phyloP scores from a whole-genome alignment of 2,888 invertebrate genomes.

The Aproaerema taeniolella region DNA sequence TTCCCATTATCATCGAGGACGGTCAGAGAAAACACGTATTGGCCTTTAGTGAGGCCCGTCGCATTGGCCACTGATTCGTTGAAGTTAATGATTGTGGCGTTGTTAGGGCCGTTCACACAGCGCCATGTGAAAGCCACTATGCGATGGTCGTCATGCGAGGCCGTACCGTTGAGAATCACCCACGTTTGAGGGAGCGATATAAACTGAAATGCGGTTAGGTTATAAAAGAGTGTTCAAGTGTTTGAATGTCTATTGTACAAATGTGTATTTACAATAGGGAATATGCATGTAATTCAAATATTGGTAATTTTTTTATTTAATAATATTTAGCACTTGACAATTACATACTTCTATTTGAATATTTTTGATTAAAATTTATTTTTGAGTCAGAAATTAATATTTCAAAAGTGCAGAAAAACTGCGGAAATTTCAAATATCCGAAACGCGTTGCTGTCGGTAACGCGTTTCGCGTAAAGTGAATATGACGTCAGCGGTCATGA shows the following conservation, averaged over 20 bases:
- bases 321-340: no score
- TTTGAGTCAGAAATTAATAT: no score
- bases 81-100: conserved; percentile 67
- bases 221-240: not conserved
- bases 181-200: conserved; percentile 91
- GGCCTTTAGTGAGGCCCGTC: conserved; percentile 88
- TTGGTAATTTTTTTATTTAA: no score
- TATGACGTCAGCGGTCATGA: no score
- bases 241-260: no score
- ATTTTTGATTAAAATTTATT: no score
- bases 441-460: no score
- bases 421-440: no score
- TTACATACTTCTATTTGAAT: no score
- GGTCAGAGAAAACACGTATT: conserved; percentile 88
- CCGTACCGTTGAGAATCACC: conserved; percentile 87
- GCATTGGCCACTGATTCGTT: conserved; percentile 86
- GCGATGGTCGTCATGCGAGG: conserved; percentile 89
- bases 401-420: no score
- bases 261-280: conserved; percentile 11
- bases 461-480: no score
- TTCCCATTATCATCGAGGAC: conserved; percentile 91
- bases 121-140: conserved; percentile 91
- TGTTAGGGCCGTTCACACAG: conserved; percentile 83
- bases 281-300: no score
- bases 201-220: conserved; percentile 66